Percentiles rank a stretch among this genome's conserved stretches.
Conservation (phyloP, 1,140 invertebrate species). For the Saccostrea cuccullata region DNA sequence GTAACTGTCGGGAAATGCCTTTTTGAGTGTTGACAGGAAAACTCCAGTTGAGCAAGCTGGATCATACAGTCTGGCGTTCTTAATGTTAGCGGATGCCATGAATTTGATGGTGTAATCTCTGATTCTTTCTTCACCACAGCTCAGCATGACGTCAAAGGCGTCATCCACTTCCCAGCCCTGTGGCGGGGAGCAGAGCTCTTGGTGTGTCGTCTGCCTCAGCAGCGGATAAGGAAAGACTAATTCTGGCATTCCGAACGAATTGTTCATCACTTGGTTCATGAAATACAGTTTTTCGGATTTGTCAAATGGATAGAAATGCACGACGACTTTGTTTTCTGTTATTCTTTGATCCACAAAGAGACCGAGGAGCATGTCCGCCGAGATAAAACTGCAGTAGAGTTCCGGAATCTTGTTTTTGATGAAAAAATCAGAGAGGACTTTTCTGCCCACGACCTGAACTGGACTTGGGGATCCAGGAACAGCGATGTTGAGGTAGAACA, state of each 20-base stretch:
- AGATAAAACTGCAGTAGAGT: constrained; percentile 63
- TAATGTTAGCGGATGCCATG: constrained; percentile 40
- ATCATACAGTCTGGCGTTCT: constrained; percentile 60
- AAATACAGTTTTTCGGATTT: constrained; percentile 60
- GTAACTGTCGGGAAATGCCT: constrained; percentile 59
- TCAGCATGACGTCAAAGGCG: constrained; percentile 63
- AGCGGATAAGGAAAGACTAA: constrained; percentile 63
- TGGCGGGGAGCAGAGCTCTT: constrained; percentile 61
- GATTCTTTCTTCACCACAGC: constrained; percentile 63
- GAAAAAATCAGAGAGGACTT: constrained; percentile 60
- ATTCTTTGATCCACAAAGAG: constrained; percentile 60
- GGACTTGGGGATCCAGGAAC: constrained; percentile 40
- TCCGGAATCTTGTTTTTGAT: constrained; percentile 62
- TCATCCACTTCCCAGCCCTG: constrained; percentile 66
- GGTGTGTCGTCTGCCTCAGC: constrained; percentile 52
- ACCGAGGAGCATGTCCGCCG: constrained; percentile 64
- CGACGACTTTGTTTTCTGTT: constrained; percentile 53
- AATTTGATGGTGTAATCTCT: constrained; percentile 60
- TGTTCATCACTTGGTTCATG: constrained; percentile 56
- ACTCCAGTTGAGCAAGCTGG: constrained; percentile 67
- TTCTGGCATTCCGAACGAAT: constrained; percentile 47
- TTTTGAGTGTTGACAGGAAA: constrained; percentile 61
- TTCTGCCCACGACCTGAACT: constrained; percentile 54
- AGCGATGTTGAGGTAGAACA: constrained; percentile 60
- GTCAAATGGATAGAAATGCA: constrained; percentile 58